Evolutionary conservation across 1,140 invertebrate species (phyloP).

Genomic region (Oreohelix idahoensis): DNA sequence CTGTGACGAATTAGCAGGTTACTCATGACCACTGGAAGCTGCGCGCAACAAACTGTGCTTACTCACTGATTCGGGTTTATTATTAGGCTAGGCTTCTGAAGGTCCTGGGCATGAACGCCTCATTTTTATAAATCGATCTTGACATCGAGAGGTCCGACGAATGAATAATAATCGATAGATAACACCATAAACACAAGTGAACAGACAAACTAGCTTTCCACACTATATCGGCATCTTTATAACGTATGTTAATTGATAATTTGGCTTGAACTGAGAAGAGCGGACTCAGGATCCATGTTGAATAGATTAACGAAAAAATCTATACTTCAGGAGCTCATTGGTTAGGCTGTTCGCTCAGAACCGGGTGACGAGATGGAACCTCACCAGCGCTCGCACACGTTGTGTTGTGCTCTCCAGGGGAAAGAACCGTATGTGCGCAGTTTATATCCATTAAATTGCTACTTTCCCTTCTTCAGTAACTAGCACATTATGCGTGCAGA

Average conservation of each 20-base stretch:
- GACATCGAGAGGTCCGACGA: not conserved
- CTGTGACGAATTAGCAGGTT: not conserved
- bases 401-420: not conserved
- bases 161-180: not conserved
- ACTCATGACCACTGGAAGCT: slow-evolving; percentile 10
- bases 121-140: not conserved
- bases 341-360: slow-evolving; percentile 24
- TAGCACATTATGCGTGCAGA: no score
- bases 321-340: slow-evolving; percentile 33
- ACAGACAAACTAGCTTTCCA: not conserved
- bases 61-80: not conserved
- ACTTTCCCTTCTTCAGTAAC: no score
- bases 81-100: slow-evolving; percentile 1
- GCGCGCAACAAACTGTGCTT: not conserved
- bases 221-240: not conserved
- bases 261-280: slow-evolving; percentile 18
- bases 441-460: not conserved
- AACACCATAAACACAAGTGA: not conserved
- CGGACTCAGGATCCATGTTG: slow-evolving; percentile 30
- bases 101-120: not conserved
- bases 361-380: slow-evolving; percentile 3
- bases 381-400: not conserved
- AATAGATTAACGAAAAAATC: slow-evolving; percentile 41
- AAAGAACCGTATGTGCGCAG: not conserved
- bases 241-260: slow-evolving; percentile 25